Conservation (phyloP, 2,113 vertebrate species). For the Pongo pygmaeus region DNA sequence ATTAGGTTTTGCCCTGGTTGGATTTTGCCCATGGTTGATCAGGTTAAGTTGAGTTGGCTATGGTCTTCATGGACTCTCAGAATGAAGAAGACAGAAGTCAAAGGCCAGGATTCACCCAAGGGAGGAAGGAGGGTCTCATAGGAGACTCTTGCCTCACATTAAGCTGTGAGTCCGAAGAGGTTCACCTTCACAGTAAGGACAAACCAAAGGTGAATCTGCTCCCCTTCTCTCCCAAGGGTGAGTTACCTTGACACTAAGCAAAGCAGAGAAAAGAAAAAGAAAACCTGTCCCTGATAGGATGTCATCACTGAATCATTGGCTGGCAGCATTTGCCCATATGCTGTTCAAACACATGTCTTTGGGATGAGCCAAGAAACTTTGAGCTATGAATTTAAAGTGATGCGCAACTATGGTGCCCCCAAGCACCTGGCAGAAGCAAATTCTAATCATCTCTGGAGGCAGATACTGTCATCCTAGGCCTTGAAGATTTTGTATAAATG, state of each 20-base stretch:
- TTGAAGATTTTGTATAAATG: background rate
- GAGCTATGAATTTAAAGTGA: background rate
- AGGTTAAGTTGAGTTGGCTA: background rate
- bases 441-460: background rate
- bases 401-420: background rate
- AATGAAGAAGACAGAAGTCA: background rate
- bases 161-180: background rate
- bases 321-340: background rate
- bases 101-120: background rate
- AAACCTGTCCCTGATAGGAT: background rate
- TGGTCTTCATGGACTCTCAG: background rate
- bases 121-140: background rate
- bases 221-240: background rate
- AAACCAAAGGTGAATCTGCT: background rate
- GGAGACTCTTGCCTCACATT: background rate
- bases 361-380: background rate
- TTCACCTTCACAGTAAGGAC: background rate
- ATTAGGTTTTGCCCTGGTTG: background rate
- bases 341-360: background rate
- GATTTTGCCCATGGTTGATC: background rate
- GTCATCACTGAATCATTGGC: background rate
- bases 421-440: background rate
- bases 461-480: background rate
- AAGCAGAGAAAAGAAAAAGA: background rate
- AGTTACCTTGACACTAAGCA: background rate